Evolutionary conservation across 2,888 invertebrate genomes (phyloP), one percentile per base, ranked within the genome.

Genomic region (Alviniconcha strummeri): DNA sequence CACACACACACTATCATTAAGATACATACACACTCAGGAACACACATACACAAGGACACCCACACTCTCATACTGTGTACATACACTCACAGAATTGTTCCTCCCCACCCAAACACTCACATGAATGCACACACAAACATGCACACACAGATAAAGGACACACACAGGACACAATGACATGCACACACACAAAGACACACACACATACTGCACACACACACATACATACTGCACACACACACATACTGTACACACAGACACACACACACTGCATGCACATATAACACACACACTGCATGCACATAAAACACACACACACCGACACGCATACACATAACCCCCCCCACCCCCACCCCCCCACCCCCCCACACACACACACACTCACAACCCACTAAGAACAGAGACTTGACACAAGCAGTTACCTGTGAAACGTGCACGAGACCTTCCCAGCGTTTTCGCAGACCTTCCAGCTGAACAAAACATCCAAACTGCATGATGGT

Each of bases 401-500:
- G 36, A 36, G 36, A 36, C 36, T 3, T 36, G 36, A 3, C 36
- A n/a, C n/a, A n/a, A n/a, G n/a, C n/a, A 36, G 36, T 36, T 88
- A 95, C 92, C 91, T 95, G 95, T 0, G 99, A 99, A 90, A 99
- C 99, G 92, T 99, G 99, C 1, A 99, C 98, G 0, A 99, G 95
- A 0, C 99, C 99, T 93, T 99, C 99, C 96, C 97, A 97, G 82
- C 94, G 95, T 88, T 97, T 96, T 80, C 96, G 95, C 79, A 99
- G 94, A 0, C 98, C 98, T 91, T 98, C 98, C 54, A 99, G 95
- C 94, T 98, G 98, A 0, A 99, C 98, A 94, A 99, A 99, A 93
- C 99, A 99, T 1, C 99, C 99, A 94, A 99, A 99, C n/a, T 97
- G 96, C 82, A 98, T 98, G 88, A 99, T 97, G 91, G 98, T 99